Conservation (phyloP, 1,140 invertebrate genomes). For the Popillia japonica region DNA sequence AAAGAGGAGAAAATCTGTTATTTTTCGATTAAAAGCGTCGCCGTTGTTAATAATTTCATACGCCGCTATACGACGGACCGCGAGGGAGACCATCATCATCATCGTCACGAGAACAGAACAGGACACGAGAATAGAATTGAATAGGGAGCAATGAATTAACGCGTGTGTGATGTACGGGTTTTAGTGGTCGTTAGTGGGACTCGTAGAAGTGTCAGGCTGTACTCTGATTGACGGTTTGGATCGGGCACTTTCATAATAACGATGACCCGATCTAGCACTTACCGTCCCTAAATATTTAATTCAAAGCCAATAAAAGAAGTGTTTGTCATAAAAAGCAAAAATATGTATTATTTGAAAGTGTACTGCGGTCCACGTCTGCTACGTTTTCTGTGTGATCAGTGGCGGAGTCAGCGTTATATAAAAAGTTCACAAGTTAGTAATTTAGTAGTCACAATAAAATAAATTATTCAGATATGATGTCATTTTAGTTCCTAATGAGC, state of each 20-base stretch:
- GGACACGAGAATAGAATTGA: background rate
- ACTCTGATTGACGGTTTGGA: constrained; percentile 24
- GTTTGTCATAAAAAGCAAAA: constrained; percentile 33
- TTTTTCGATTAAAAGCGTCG: constrained; percentile 33
- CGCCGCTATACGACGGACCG: background rate
- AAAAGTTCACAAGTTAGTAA: too few species aligned
- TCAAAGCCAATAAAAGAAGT: constrained; percentile 35
- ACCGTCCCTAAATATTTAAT: constrained; percentile 35
- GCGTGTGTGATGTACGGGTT: constrained; percentile 23
- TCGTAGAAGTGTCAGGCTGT: constrained; percentile 25
- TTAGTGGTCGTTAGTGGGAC: constrained; percentile 17
- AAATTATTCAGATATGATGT: too few species aligned
- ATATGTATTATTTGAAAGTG: constrained; percentile 18
- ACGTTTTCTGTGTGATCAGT: background rate
- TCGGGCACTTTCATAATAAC: constrained; percentile 34
- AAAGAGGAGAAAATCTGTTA: constrained; percentile 23
- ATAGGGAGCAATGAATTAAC: constrained; percentile 26
- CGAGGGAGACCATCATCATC: constrained; percentile 5
- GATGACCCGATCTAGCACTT: constrained; percentile 33
- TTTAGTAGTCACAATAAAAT: too few species aligned
- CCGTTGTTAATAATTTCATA: constrained; percentile 6
- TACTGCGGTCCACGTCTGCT: background rate
- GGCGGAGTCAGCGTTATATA: background rate
- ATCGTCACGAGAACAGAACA: constrained; percentile 3
- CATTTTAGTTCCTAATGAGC: too few species aligned